A percentile compares a stretch with the other conserved stretches of the same genome.
Evolutionary conservation across 2,797 vertebrate species (phyloP).

Genomic region (Sebastes hopkinsi): DNA sequence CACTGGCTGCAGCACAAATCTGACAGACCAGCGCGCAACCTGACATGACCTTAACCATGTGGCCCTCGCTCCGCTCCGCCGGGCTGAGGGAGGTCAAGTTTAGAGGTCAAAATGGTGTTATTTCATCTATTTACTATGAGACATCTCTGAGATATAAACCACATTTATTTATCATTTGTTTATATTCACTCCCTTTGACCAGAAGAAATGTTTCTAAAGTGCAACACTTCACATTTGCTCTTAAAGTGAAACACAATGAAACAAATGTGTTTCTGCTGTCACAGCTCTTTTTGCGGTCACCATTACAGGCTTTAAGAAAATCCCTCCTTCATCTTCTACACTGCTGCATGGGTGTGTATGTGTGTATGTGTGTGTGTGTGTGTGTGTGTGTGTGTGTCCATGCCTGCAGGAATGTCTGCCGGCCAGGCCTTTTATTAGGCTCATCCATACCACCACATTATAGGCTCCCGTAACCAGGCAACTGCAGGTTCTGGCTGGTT

Average conservation of each 20-base stretch:
- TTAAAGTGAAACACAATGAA: constrained; percentile 33
- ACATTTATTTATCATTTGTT: neutral
- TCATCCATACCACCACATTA: constrained; percentile 86
- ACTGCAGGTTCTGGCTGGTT: constrained; percentile 84
- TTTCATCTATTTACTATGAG: neutral
- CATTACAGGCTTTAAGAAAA: constrained; percentile 59
- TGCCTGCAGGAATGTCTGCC: constrained; percentile 77
- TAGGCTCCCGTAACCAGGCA: constrained; percentile 84
- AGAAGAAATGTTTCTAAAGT: neutral
- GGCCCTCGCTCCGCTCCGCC: neutral
- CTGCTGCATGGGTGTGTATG: constrained; percentile 40
- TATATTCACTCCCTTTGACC: neutral
- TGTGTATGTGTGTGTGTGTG: constrained; percentile 33
- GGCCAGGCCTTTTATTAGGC: constrained; percentile 79
- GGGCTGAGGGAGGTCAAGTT: constrained; percentile 50
- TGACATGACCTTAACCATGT: constrained; percentile 27
- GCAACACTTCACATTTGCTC: constrained; percentile 3
- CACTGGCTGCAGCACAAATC: neutral
- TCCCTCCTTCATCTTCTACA: constrained; percentile 57
- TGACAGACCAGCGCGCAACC: neutral
- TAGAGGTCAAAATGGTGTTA: constrained; percentile 22
- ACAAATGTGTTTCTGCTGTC: constrained; percentile 54
- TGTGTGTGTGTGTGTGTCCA: constrained; percentile 52
- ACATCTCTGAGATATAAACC: neutral
- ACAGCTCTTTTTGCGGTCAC: constrained; percentile 57